A percentile compares a stretch with the other conserved stretches of the same genome.
phyloP scores from a whole-genome alignment of 1,140 invertebrate species.

The Temnothorax curvispinosus region DNA sequence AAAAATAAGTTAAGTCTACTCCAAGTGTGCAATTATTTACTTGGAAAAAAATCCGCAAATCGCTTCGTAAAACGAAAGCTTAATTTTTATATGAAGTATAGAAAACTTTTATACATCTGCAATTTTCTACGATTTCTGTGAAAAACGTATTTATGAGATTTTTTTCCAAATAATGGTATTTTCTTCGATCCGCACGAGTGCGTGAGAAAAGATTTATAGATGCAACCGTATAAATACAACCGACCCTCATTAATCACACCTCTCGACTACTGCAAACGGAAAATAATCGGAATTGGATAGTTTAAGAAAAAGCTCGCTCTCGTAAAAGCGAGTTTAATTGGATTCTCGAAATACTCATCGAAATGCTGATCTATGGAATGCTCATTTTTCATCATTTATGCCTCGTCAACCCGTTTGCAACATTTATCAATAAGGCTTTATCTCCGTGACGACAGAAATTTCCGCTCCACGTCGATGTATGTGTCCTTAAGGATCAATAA shows the following conservation, averaged over 20 bases:
- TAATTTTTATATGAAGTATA: background rate
- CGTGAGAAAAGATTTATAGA: slow-evolving; percentile 39
- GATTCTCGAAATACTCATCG: background rate
- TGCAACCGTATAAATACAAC: slow-evolving; percentile 22
- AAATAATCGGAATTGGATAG: slow-evolving; percentile 39
- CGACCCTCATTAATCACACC: slow-evolving; percentile 33
- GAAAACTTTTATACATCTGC: background rate
- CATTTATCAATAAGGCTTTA: slow-evolving; percentile 16
- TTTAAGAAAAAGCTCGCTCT: slow-evolving; percentile 7
- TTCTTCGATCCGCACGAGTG: background rate
- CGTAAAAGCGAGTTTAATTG: background rate
- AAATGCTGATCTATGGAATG: background rate
- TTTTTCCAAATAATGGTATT: background rate
- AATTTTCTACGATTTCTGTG: background rate
- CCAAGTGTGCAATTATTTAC: background rate
- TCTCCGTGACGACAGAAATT: background rate
- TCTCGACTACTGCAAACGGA: slow-evolving; percentile 19
- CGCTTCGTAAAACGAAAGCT: background rate
- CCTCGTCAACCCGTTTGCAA: background rate
- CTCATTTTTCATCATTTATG: slow-evolving; percentile 13
- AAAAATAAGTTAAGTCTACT: background rate
- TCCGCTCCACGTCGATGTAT: background rate
- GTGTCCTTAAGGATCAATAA: background rate
- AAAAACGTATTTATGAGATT: background rate
- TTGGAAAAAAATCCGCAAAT: background rate